Conservation (phyloP, 1,140 invertebrate species). For the Platyura marginata region DNA sequence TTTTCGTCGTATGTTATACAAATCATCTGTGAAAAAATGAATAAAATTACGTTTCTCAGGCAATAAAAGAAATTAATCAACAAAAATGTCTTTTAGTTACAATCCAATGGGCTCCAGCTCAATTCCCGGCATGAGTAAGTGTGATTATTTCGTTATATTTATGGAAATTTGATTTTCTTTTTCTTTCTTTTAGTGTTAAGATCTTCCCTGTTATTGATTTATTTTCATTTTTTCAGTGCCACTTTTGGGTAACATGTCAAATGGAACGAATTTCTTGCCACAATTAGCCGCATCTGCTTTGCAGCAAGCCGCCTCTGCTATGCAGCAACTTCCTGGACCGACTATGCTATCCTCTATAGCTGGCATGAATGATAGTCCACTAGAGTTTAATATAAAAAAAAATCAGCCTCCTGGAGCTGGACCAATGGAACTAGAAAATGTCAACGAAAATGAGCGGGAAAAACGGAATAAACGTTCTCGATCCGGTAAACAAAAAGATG, state of each 20-base stretch:
- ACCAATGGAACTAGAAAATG: conserved; percentile 5
- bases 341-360: conserved; percentile 21
- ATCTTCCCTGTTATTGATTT: too few species aligned
- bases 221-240: conserved; percentile 11
- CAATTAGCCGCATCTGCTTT: not conserved
- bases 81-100: too few species aligned
- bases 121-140: too few species aligned
- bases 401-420: not conserved
- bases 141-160: too few species aligned
- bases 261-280: conserved; percentile 5
- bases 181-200: too few species aligned
- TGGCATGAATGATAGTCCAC: conserved; percentile 42
- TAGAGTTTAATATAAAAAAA: conserved; percentile 48
- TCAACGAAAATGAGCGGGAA: not conserved
- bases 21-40: too few species aligned
- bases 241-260: conserved; percentile 16
- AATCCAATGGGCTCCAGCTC: too few species aligned
- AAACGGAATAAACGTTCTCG: not conserved
- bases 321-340: not conserved
- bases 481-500: too few species aligned
- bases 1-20: too few species aligned
- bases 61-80: too few species aligned
- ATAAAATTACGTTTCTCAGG: too few species aligned
- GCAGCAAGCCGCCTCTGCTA: not conserved
- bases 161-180: too few species aligned